phyloP scores from a whole-genome alignment of 2,888 invertebrate genomes.

The Metacarcinus magister region DNA sequence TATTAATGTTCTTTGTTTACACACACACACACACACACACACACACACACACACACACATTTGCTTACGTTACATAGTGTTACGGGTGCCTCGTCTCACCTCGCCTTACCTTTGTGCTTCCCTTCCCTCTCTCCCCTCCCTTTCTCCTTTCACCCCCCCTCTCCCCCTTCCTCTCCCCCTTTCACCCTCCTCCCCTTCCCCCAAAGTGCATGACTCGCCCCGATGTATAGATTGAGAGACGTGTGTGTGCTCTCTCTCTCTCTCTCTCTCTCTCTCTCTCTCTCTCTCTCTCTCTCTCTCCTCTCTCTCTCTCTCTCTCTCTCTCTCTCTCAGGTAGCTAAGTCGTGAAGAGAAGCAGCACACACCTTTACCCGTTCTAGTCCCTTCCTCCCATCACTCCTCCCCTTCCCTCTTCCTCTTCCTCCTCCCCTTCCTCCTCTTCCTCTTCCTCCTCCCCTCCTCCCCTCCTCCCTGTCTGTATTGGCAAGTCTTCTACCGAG shows the following conservation, averaged over 20 bases:
- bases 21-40: too few species aligned
- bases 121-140: neutral
- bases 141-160: too few species aligned
- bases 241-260: neutral
- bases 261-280: constrained; percentile 50
- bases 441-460: neutral
- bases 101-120: neutral
- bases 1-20: too few species aligned
- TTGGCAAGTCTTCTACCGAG: neutral
- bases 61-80: too few species aligned
- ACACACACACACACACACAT: too few species aligned
- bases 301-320: neutral
- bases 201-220: neutral
- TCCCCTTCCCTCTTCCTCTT: neutral
- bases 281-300: neutral
- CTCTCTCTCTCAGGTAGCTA: neutral
- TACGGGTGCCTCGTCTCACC: neutral
- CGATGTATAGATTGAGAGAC: neutral
- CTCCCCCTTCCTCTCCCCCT: too few species aligned
- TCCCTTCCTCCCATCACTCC: neutral
- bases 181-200: neutral
- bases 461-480: neutral
- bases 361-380: neutral
- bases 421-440: neutral
- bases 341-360: neutral